Evolutionary conservation across 2,888 invertebrate genomes (phyloP).

Genomic region (Leuctra nigra): DNA sequence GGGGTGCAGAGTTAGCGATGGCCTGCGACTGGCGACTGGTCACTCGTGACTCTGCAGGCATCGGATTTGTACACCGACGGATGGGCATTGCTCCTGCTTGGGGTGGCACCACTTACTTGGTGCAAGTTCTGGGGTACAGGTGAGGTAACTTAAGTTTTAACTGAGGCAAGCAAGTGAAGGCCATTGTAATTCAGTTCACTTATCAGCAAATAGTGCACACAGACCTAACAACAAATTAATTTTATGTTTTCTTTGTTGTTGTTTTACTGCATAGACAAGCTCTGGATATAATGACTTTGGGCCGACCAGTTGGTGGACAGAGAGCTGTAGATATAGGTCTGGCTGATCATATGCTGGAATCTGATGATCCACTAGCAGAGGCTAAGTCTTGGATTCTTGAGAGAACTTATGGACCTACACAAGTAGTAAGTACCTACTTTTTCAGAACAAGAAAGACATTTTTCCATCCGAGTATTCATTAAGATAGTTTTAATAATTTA

Average conservation of each 20-base stretch:
- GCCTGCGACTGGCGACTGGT: slow-evolving; percentile 46
- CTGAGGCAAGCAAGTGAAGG: too few species aligned
- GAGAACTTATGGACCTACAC: slow-evolving; percentile 26
- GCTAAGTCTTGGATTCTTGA: slow-evolving; percentile 37
- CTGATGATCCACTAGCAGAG: slow-evolving; percentile 31
- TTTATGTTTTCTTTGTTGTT: neutral
- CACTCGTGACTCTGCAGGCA: slow-evolving; percentile 33
- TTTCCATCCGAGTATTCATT: neutral
- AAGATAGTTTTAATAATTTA: neutral
- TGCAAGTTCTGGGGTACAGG: slow-evolving; percentile 38
- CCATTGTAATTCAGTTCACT: too few species aligned
- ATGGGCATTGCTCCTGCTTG: slow-evolving; percentile 46
- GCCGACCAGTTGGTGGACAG: slow-evolving; percentile 35
- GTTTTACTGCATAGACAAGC: slow-evolving; percentile 32
- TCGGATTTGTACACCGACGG: slow-evolving; percentile 44
- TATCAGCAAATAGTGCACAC: too few species aligned
- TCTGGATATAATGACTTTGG: slow-evolving; percentile 39
- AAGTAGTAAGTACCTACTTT: slow-evolving; percentile 2
- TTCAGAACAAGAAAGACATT: neutral
- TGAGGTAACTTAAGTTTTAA: neutral
- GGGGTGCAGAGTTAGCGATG: slow-evolving; percentile 46
- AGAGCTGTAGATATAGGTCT: slow-evolving; percentile 40
- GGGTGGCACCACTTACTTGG: slow-evolving; percentile 44
- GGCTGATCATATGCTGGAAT: slow-evolving; percentile 37
- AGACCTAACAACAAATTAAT: too few species aligned